Base-by-base conservation (phyloP, 2,888 invertebrate species). In the Apomyelois bistriatella region DNA sequence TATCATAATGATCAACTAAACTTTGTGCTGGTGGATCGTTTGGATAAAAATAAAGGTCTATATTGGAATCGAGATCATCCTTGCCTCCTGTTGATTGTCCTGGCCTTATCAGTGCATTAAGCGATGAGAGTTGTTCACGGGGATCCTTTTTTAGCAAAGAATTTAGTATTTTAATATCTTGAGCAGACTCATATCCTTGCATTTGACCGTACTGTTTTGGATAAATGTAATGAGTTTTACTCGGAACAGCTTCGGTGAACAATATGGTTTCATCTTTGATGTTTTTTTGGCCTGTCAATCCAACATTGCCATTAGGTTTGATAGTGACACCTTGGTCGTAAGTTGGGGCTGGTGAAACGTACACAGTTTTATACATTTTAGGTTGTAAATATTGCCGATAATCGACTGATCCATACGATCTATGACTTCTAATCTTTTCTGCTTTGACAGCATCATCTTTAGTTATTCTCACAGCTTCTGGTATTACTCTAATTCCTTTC, bases 91-190 rank as follows among this genome's bases (percentile, higher is more conserved):
- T 58, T 40, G 67, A 67, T 4, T 38, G 12, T 3, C 62, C 61
- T n/a, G 70, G 56, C 36, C 41, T 58, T 10, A 92, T 62, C n/a
- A 92, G 64, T 42, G 86, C 82, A 54, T 91, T 88, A 10, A 92
- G 72, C 53, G 90, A 88, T 50, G 86, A 72, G 8, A 92, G 64
- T 60, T 92, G 92, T 36, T 85, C 82, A 36, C 79, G 79, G 0
- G 92, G 90, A 9, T 78, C 74, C 66, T 91, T 91, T 1, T 85
- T 85, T 12, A 92, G 62, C 41, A 92, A 61, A 9, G 87, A 81
- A 59, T 83, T 90, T 1, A 92, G 66, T 7, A 85, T 76, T 38
- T 83, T 74, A 8, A 91, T 79, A 42, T 89, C 85, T 56, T 84
- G 77, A 2, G 76, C 68, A 1, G 87, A 78, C 55, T 82, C 74